A percentile compares a stretch with the other conserved stretches of the same genome.
Conservation (phyloP, 2,797 vertebrate genomes). For the Carapus acus region DNA sequence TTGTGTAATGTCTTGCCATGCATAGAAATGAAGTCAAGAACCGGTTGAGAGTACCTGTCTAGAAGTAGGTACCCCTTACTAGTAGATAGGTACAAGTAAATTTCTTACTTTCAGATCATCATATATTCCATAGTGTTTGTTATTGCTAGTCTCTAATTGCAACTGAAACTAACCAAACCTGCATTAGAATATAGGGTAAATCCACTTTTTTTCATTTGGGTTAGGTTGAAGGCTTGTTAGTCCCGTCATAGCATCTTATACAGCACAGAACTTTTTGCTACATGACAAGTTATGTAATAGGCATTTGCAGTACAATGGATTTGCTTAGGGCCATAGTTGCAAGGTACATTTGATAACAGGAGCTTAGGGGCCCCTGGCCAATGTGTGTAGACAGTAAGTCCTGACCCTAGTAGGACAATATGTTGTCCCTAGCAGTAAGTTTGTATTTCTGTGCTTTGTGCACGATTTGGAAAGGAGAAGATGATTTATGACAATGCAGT, state of each 20-base stretch:
- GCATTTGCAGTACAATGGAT: conserved; percentile 50
- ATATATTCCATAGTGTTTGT: too few relatives aligned
- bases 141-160: too few relatives aligned
- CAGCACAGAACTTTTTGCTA: conserved; percentile 22
- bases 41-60: too few relatives aligned
- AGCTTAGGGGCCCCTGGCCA: conserved; percentile 24
- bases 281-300: conserved; percentile 50
- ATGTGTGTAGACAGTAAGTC: conserved; percentile 10
- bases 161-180: too few relatives aligned
- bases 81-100: too few relatives aligned
- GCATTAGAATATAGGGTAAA: too few relatives aligned
- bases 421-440: too few relatives aligned
- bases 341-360: conserved; percentile 18
- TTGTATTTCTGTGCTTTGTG: conserved; percentile 1
- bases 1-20: neutral
- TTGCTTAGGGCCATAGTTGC: conserved; percentile 36
- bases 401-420: conserved; percentile 27
- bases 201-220: neutral
- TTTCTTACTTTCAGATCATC: too few relatives aligned
- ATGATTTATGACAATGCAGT: too few relatives aligned
- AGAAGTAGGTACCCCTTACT: too few relatives aligned
- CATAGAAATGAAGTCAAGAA: too few relatives aligned
- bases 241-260: conserved; percentile 22
- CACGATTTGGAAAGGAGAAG: conserved; percentile 27
- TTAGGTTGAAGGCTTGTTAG: conserved; percentile 15